Conservation (phyloP, 2,888 invertebrate species). For the Helobdella robusta region DNA sequence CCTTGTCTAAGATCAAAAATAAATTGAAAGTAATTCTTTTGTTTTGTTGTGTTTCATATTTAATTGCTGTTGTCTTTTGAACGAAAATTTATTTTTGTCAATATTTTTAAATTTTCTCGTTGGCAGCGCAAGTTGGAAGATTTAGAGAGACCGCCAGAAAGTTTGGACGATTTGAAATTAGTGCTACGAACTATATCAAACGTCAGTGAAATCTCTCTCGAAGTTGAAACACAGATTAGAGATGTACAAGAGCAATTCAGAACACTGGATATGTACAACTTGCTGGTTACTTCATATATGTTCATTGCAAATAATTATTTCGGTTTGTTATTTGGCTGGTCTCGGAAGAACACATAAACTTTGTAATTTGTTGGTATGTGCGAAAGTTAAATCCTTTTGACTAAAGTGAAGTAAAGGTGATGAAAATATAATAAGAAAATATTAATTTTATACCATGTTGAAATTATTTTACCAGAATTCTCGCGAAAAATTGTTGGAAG, state of each 20-base stretch:
- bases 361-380: no score
- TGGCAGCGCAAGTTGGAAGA: conserved; percentile 48
- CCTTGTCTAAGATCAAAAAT: conserved; percentile 62
- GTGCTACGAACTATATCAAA: conserved; percentile 72
- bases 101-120: background rate
- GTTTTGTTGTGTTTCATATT: conserved; percentile 14
- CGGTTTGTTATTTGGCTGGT: background rate
- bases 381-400: no score
- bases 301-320: background rate
- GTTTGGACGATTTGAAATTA: conserved; percentile 69
- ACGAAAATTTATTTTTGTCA: conserved; percentile 7
- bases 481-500: conserved; percentile 43
- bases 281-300: conserved; percentile 34
- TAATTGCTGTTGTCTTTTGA: conserved; percentile 1
- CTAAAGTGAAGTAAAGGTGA: no score
- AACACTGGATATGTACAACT: conserved; percentile 63
- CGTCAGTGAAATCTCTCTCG: conserved; percentile 66
- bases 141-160: conserved; percentile 67
- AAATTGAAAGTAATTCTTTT: conserved; percentile 58
- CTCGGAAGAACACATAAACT: background rate
- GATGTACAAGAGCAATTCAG: conserved; percentile 68
- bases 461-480: conserved; percentile 27
- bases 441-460: no score
- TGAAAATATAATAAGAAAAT: no score
- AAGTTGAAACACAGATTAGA: conserved; percentile 66